Base-by-base conservation (phyloP, 2,888 invertebrate species). In the Sminthurides aquaticus region DNA sequence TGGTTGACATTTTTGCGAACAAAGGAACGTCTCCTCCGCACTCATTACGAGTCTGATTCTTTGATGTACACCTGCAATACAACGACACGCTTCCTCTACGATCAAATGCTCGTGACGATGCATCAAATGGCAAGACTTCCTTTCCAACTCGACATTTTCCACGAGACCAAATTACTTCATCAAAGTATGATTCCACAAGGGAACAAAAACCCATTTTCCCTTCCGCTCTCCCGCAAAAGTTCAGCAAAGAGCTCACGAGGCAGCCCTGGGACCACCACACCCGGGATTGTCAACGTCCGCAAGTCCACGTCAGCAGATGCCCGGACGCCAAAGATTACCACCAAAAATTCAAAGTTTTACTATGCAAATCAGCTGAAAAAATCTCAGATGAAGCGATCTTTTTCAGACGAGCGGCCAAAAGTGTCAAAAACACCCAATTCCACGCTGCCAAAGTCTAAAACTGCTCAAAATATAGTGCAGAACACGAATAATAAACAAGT, bases 1-100 rank as follows among this genome's bases (percentile, higher is more conserved):
- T 94, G 93, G 92, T 84, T 91, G 71, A 88, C 89, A 65, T 92
- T 91, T 77, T 82, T 93, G 61, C 84, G 90, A 71, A 89, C 91
- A 18, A 84, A 92, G 71, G 92, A 92, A 78, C 87, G 87, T 22
- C 84, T 91, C 22, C 81, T 92, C 60, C 84, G 85, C 52, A 89
- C 88, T 76, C 90, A 92, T 78, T 94, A 92, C 79, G 84, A 83
- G 2, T 82, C 85, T 8, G 86, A 86, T 75, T 88, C 90, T 57
- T 82, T 93, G 68, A 83, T 93, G 74, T 81, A 85, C 43, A 78
- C 83, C 67, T 82, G 84, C 43, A 84, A 86, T 70, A 83, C 84
- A 57, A 80, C 82, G 65, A 80, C 82, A 29, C 80, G 84, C 54
- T 80, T 80, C 67, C 79, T 85, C 28, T 82, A 90, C 75, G 89